These are phyloP conservation scores for Eumeta japonica DNA, from an alignment of 1,140 invertebrate species.

Conservation along the genomic window DNA sequence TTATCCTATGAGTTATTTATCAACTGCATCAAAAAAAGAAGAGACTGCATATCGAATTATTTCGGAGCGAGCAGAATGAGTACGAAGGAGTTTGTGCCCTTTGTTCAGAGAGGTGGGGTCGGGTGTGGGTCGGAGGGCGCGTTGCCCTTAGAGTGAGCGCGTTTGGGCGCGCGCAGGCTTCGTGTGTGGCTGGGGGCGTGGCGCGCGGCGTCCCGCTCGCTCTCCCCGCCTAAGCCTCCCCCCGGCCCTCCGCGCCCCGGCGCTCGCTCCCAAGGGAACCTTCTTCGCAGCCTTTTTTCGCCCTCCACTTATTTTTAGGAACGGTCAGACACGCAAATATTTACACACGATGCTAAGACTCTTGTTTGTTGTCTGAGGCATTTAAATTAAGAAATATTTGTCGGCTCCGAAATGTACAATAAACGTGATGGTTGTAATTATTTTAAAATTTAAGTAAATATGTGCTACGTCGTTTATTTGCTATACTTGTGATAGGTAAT, in stretches of 20 bases:
- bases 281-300: slow-evolving; percentile 51
- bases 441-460: no score
- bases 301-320: slow-evolving; percentile 41
- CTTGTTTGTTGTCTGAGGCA: slow-evolving; percentile 28
- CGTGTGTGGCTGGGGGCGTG: slow-evolving; percentile 55
- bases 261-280: slow-evolving; percentile 51
- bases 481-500: no score
- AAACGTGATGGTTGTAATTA: no score
- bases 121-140: slow-evolving; percentile 36
- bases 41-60: slow-evolving; percentile 48
- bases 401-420: no score
- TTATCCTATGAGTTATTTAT: slow-evolving; percentile 51
- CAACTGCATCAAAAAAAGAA: slow-evolving; percentile 51
- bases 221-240: slow-evolving; percentile 6
- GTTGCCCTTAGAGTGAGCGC: no score
- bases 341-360: slow-evolving; percentile 55
- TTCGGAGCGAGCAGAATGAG: slow-evolving; percentile 26
- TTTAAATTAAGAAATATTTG: no score
- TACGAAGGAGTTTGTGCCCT: slow-evolving; percentile 13
- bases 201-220: slow-evolving; percentile 26
- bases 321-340: slow-evolving; percentile 53
- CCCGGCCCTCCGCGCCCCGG: slow-evolving; percentile 20
- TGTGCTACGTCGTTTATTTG: no score
- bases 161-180: slow-evolving; percentile 53
- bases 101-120: slow-evolving; percentile 18